phyloP scores from a whole-genome alignment of 1,140 invertebrate genomes.

The Trachymyrmex septentrionalis region DNA sequence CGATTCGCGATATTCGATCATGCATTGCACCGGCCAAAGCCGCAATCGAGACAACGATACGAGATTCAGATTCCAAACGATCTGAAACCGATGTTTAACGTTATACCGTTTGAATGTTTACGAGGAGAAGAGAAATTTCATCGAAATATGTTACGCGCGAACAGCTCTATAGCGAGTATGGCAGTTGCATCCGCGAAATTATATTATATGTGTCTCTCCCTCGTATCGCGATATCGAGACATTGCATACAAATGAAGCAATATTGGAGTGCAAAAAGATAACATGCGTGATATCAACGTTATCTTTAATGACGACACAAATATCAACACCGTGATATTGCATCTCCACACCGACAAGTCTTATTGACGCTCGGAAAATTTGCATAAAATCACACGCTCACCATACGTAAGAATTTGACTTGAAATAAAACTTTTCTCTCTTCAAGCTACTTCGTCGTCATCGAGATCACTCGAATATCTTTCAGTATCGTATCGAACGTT shows the following conservation, averaged over 20 bases:
- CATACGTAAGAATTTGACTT: constrained; percentile 5
- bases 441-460: constrained; percentile 3
- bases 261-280: neutral
- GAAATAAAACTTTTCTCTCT: neutral
- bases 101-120: constrained; percentile 23
- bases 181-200: neutral
- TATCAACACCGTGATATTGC: neutral
- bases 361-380: constrained; percentile 29
- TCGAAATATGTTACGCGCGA: neutral
- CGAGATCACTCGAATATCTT: constrained; percentile 27
- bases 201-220: neutral
- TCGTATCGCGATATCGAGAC: neutral
- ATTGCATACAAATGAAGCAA: neutral
- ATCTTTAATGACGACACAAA: constrained; percentile 28
- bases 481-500: constrained; percentile 29
- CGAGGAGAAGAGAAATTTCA: constrained; percentile 10
- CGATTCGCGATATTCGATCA: neutral
- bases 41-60: constrained; percentile 11
- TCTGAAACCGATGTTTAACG: constrained; percentile 31
- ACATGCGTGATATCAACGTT: neutral
- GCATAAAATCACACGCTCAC: constrained; percentile 1
- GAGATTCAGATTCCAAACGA: constrained; percentile 29
- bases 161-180: neutral
- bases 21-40: neutral
- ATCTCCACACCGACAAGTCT: neutral